Evolutionary conservation across 2,888 invertebrate genomes (phyloP), one percentile per base, ranked within the genome.

Genomic region (Linyphia triangularis): DNA sequence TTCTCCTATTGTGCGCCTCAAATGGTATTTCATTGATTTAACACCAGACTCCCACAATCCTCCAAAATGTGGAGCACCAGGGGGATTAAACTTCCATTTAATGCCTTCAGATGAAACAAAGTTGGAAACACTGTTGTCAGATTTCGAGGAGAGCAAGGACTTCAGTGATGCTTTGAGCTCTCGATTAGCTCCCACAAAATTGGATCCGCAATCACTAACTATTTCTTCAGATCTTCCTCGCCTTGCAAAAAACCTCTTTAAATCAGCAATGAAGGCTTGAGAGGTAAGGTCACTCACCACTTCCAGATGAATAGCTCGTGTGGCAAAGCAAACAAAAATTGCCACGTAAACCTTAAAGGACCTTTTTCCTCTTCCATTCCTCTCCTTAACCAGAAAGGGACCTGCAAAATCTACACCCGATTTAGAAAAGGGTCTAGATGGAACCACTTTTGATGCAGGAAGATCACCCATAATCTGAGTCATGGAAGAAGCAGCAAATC

Each of bases 301-400:
- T 24, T 81, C 81, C 9, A 81, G 13, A 22, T 81, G 81, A 9
- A 81, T 51, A 5, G 69, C 69, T 28, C 57, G 28, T 4, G 59
- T 69, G 2, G 30, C 22, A 10, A 81, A 57, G 33, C 33, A 81
- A 51, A 79, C 67, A 51, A 79, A 81, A 1, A 67, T 43, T 28
- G 79, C 51, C 13, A 65, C 43, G 30, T 43, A 65, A n/a, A 19
- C 43, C 43, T 81, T 69, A 24, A 81, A 81, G 6, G 69, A 67
- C 37, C 57, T 79, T 0, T 19, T 30, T 5, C 57, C 19, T 33
- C 69, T 13, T n/a, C 26, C 22, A n/a, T 26, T 40, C 16, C 6
- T 24, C 5, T 16, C 10, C 28, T 40, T 78, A 24, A 61, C 40
- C 24, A 37, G 43, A 10, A 63, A 63, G 24, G 77, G 40, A n/a